Evolutionary conservation across 2,113 vertebrate genomes (phyloP).

Genomic region (Ivindomyrus marchei): DNA sequence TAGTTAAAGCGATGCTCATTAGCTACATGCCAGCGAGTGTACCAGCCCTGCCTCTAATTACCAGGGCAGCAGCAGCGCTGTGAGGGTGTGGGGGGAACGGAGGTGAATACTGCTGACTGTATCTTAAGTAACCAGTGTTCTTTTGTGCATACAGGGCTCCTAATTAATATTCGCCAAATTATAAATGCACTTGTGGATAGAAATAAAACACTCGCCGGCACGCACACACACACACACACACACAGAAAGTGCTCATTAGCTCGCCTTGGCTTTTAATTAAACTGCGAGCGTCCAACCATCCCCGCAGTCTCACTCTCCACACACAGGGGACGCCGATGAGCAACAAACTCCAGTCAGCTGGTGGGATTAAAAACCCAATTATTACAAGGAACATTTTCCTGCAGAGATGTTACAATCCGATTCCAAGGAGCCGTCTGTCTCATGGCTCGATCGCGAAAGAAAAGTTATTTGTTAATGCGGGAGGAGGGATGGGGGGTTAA

Average conservation of each 20-base stretch:
- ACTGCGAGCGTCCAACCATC: constrained; percentile 27
- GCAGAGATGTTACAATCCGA: constrained; percentile 46
- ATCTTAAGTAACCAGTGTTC: constrained; percentile 57
- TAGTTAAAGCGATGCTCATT: constrained; percentile 66
- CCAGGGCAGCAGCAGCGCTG: constrained; percentile 34
- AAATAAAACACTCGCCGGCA: constrained; percentile 27
- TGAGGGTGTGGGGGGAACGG: constrained; percentile 42
- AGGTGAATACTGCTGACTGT: constrained; percentile 60
- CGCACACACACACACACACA: constrained; percentile 20
- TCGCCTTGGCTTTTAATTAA: constrained; percentile 33
- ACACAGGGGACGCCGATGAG: constrained; percentile 36
- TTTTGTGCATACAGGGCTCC: constrained; percentile 51
- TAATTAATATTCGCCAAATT: constrained; percentile 64
- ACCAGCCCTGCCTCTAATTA: constrained; percentile 49
- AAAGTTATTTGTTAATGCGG: background rate
- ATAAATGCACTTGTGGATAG: constrained; percentile 46
- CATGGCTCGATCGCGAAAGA: background rate
- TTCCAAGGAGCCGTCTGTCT: constrained; percentile 17
- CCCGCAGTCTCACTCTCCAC: constrained; percentile 19
- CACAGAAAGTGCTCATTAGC: constrained; percentile 28
- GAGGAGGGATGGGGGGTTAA: background rate
- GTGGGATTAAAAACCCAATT: constrained; percentile 50
- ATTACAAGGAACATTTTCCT: constrained; percentile 39
- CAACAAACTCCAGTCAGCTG: constrained; percentile 42
- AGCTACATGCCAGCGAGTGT: constrained; percentile 48